Conservation (phyloP, 2,797 vertebrate genomes). For the Anisognathus igniventris region DNA sequence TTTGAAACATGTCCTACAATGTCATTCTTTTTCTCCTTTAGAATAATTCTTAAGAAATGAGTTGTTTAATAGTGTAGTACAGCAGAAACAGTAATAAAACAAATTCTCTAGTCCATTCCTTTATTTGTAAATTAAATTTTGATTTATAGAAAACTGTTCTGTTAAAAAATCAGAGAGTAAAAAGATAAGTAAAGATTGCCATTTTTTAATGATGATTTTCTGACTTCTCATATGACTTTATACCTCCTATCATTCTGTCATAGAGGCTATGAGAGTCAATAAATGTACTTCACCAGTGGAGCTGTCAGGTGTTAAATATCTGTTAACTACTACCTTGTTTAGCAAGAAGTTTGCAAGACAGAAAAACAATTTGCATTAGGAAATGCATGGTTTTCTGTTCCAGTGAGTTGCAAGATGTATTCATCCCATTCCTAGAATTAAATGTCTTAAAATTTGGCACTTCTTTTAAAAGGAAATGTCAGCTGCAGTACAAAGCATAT, state of each 20-base stretch:
- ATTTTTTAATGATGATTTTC: not conserved
- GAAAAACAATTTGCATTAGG: not conserved
- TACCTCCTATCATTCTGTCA: not conserved
- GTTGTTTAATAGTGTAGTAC: not conserved
- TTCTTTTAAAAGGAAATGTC: not conserved
- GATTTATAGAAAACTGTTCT: not conserved
- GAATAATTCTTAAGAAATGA: not conserved
- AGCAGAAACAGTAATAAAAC: not conserved
- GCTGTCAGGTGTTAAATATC: not conserved
- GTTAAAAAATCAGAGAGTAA: not conserved
- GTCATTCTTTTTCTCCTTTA: not conserved
- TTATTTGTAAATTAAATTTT: not conserved
- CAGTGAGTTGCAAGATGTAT: not conserved
- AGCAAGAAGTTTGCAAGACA: not conserved
- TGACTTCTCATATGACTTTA: not conserved
- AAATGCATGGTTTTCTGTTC: not conserved
- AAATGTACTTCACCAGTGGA: not conserved
- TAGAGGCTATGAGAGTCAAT: not conserved
- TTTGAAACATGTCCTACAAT: not conserved
- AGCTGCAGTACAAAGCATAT: not conserved
- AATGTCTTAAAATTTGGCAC: not conserved
- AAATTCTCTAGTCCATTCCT: not conserved
- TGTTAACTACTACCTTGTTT: not conserved
- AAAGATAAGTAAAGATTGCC: not conserved
- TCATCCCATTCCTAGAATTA: not conserved